phyloP scores from a whole-genome alignment of 1,140 invertebrate species.

The Leptopilina boulardi region DNA sequence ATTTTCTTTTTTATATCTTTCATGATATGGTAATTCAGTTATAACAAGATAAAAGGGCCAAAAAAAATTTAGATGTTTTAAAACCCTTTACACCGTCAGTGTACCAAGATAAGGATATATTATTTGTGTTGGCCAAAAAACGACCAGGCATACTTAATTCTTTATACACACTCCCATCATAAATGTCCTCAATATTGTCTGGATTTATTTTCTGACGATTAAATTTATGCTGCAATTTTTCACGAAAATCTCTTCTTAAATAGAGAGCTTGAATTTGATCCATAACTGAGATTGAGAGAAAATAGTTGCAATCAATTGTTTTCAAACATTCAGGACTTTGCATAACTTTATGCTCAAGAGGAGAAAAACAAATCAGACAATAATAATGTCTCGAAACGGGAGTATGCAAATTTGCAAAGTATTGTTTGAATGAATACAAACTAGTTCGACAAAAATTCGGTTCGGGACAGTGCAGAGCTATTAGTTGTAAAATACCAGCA shows the following conservation, averaged over 20 bases:
- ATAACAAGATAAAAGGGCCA: slow-evolving; percentile 60
- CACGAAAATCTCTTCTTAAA: slow-evolving; percentile 37
- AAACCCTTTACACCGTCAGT: too few relatives aligned
- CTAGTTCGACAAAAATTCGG: too few relatives aligned
- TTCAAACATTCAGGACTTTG: neutral
- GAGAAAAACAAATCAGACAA: slow-evolving; percentile 34
- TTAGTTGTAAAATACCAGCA: too few relatives aligned
- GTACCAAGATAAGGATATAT: too few relatives aligned
- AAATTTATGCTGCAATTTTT: slow-evolving; percentile 27
- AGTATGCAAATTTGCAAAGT: slow-evolving; percentile 1
- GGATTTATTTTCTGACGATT: slow-evolving; percentile 42
- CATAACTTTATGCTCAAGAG: neutral
- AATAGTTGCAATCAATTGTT: neutral
- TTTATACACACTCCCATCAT: slow-evolving; percentile 51
- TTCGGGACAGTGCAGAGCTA: too few relatives aligned
- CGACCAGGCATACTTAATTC: slow-evolving; percentile 9
- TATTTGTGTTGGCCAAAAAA: slow-evolving; percentile 38
- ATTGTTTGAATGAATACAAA: slow-evolving; percentile 41
- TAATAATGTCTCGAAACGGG: slow-evolving; percentile 39
- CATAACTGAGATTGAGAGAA: slow-evolving; percentile 43
- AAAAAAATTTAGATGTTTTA: slow-evolving; percentile 47
- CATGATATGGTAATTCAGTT: too few relatives aligned
- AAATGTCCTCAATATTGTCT: slow-evolving; percentile 50
- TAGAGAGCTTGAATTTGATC: slow-evolving; percentile 42
- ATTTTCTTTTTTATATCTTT: too few relatives aligned